Base-by-base conservation (phyloP, 2,797 vertebrate genomes). In the Catamblyrhynchus diadema region DNA sequence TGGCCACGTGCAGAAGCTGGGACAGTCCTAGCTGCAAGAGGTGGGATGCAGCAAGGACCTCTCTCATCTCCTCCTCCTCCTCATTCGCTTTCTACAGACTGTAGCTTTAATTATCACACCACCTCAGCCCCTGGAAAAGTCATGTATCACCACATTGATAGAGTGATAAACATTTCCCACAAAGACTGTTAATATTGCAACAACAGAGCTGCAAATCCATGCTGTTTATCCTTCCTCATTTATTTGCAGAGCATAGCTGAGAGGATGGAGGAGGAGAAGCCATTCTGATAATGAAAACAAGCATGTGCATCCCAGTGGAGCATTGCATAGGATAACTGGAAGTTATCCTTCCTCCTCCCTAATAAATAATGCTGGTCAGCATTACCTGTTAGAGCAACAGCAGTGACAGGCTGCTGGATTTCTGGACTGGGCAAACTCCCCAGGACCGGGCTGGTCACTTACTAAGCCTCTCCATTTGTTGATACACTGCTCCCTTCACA, bases 381-480 rank as follows among this genome's bases (percentile, higher is more conserved):
- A 59, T 37, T 65, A 54, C 32, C 66, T 66, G 17, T 28, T 47
- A 48, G 28, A 84, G 28, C 35, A 50, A 48, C 32, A 86, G 62
- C 59, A 70, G 15, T 25, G 88, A 67, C 19, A 59, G 71, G 42
- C 60, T 60, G 28, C n/a, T 22, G 19, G 51, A 48, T 93, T 64
- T 64, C 81, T 80, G 71, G 32, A 60, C 27, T 50, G 48, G 45
- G 48, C 75, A 89, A 66, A 47, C 41, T 50, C 81, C 50, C 0
- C 0, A 87, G 48, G 54, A 50, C 61, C 32, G 35, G 2, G 3
- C 69, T 48, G 78, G 60, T 85, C 86, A 85, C 81, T 89, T 94
- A 87, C 60, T 84, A 95, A 96, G 56, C 74, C 44, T 95, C 93
- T 94, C 86, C 84, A 33, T 80, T 81, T 91, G 67, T 79, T 62